Conservation (phyloP, 1,140 invertebrate genomes). For the Ephestia elutella region DNA sequence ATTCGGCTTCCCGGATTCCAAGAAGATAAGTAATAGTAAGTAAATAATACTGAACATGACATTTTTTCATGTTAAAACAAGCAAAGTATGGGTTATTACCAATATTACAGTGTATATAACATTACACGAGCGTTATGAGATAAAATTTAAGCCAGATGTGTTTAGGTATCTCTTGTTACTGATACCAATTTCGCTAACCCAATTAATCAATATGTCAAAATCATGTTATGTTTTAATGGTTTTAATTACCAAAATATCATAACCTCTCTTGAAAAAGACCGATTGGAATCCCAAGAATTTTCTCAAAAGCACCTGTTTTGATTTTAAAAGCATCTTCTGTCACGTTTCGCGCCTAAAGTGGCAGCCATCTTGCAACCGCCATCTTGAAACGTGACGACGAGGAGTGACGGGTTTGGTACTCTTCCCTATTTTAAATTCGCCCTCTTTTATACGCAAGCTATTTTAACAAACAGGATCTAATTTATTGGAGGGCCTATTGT, state of each 20-base stretch:
- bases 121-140: too few relatives aligned
- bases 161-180: too few relatives aligned
- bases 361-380: constrained; percentile 37
- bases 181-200: too few relatives aligned
- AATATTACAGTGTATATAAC: too few relatives aligned
- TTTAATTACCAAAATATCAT: too few relatives aligned
- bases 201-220: too few relatives aligned
- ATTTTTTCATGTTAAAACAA: background rate
- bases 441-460: constrained; percentile 47
- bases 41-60: background rate
- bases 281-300: background rate
- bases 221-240: too few relatives aligned
- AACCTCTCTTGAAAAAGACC: background rate
- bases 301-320: constrained; percentile 20
- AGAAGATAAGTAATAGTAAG: background rate
- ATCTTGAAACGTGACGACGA: constrained; percentile 59
- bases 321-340: constrained; percentile 39
- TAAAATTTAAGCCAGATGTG: too few relatives aligned
- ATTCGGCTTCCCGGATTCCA: background rate
- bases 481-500: constrained; percentile 52
- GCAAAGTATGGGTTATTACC: too few relatives aligned
- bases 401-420: constrained; percentile 35
- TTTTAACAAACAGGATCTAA: constrained; percentile 50
- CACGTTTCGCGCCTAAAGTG: constrained; percentile 57
- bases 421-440: constrained; percentile 61